A percentile compares a stretch with the other conserved stretches of the same genome.
These are phyloP conservation scores for Neopelma chrysocephalum DNA, from an alignment of 2,797 vertebrate genomes.

Conservation along the genomic window DNA sequence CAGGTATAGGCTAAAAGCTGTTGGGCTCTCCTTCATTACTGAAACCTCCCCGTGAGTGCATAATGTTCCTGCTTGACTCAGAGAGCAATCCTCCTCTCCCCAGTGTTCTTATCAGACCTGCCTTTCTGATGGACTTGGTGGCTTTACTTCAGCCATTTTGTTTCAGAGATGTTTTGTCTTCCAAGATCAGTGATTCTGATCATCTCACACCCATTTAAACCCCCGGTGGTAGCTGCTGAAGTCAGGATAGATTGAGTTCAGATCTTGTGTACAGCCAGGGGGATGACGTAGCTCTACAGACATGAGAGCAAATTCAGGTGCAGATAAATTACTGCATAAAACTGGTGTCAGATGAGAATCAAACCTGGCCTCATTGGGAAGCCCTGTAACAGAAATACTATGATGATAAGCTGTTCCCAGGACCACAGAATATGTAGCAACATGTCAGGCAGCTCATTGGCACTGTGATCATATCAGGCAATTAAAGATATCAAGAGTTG, in stretches of 20 bases:
- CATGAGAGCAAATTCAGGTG: neutral
- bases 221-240: neutral
- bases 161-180: slow-evolving; percentile 48
- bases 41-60: neutral
- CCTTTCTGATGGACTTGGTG: neutral
- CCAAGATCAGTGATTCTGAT: slow-evolving; percentile 17
- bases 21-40: neutral
- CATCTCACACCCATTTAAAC: neutral
- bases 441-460: slow-evolving; percentile 2
- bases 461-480: neutral
- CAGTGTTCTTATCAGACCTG: neutral
- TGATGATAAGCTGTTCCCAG: neutral
- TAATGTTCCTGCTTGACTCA: neutral
- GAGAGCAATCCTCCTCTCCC: neutral
- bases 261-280: neutral
- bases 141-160: slow-evolving; percentile 4
- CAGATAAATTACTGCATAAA: neutral
- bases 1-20: neutral
- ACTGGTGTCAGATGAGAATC: neutral
- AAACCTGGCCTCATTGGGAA: neutral
- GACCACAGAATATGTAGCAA: neutral
- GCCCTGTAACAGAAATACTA: neutral
- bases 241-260: neutral
- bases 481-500: neutral
- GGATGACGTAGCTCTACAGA: rapidly evolving